Evolutionary conservation across 2,888 invertebrate species (phyloP), one percentile per base, ranked within the genome.

Genomic region (Patella depressa): DNA sequence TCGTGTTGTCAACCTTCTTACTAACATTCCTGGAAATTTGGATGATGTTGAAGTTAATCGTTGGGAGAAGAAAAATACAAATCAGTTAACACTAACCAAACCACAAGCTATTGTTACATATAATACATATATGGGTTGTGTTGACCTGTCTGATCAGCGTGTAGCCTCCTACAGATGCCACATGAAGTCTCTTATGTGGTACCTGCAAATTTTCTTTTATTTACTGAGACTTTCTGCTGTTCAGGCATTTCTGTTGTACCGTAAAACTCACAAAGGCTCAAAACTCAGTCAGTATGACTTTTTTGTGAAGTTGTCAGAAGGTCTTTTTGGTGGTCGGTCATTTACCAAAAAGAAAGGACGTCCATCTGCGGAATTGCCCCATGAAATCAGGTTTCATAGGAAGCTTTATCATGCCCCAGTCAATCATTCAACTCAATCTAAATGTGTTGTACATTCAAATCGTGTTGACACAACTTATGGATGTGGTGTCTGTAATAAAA

Each of bases 61-160:
- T n/a, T n/a, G n/a, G n/a, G n/a, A n/a, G n/a, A n/a, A 19, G 12
- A 65, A 65, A 65, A 19, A 5, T 65, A 17, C 19, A 65, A 65
- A n/a, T n/a, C n/a, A 19, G n/a, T 11, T 65, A 19, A 24, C n/a
- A n/a, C n/a, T 65, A 19, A n/a, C 3, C 24, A n/a, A 65, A n/a
- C 65, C 65, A 4, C n/a, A 65, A n/a, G 65, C 65, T 65, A 65
- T 65, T 65, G 19, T 19, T 14, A 65, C 24, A 19, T 65, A 65
- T 65, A 65, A 65, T 65, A 65, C n/a, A 65, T 65, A 19, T 65
- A 65, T 65, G 65, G 65, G 65, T n/a, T 15, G 65, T 65, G 65
- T 65, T 65, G 65, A 65, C 24, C 24, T 65, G 24, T 65, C 65
- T 3, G 65, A 65, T 65, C 65, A 65, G 24, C 65, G 65, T 65